Conservation (phyloP, 2,888 invertebrate species). For the Zhuqinia jingwanae region DNA sequence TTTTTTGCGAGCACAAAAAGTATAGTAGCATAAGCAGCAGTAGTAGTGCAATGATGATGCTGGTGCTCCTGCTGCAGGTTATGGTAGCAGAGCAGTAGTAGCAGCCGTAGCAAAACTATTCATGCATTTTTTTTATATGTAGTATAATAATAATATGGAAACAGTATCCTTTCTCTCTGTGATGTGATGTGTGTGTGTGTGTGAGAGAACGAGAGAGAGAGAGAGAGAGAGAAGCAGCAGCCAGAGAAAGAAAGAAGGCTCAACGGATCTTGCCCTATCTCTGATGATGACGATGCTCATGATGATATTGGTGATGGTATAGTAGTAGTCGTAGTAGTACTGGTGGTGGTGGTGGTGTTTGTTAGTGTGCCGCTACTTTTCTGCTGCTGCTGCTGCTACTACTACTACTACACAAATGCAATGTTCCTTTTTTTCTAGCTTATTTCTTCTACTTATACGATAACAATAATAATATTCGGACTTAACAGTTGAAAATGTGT, state of each 20-base stretch:
- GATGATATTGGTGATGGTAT: not conserved
- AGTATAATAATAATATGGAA: slow-evolving; percentile 40
- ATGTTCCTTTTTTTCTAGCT: slow-evolving; percentile 23
- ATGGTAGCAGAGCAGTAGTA: slow-evolving; percentile 17
- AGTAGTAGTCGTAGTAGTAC: slow-evolving; percentile 10
- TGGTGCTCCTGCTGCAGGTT: slow-evolving; percentile 13
- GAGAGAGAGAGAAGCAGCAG: slow-evolving; percentile 13
- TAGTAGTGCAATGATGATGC: not conserved
- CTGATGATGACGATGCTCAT: slow-evolving; percentile 5
- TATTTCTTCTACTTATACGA: slow-evolving; percentile 1
- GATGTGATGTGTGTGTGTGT: not conserved
- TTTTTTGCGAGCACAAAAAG: slow-evolving; percentile 26
- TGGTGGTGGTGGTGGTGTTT: slow-evolving; percentile 13
- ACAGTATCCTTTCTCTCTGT: slow-evolving; percentile 36
- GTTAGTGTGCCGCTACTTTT: slow-evolving; percentile 28
- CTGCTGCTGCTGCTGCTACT: not conserved
- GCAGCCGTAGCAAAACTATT: not conserved
- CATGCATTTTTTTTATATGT: slow-evolving; percentile 6
- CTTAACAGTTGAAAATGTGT: slow-evolving; percentile 13
- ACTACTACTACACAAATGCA: too few relatives aligned
- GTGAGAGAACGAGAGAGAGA: slow-evolving; percentile 22
- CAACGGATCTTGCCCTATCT: slow-evolving; percentile 34
- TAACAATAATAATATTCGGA: slow-evolving; percentile 40
- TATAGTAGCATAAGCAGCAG: too few relatives aligned
- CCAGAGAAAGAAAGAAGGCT: slow-evolving; percentile 22